Base-by-base conservation (phyloP, 2,888 invertebrate species). In the Trissonchulus latispiculum region DNA sequence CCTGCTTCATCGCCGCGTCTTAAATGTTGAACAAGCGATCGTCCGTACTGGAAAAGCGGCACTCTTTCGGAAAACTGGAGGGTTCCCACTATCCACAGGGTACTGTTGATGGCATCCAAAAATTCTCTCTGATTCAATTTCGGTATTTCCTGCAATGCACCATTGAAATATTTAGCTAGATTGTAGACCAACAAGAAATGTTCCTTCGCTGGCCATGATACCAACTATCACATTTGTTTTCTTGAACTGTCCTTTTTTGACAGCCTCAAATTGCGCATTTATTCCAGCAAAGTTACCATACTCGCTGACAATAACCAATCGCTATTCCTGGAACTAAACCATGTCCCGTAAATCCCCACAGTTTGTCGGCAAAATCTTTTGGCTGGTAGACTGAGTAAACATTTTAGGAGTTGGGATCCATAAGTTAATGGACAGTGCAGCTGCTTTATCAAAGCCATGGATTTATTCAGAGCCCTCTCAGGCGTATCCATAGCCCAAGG, bases 401-500 rank as follows among this genome's bases (percentile, higher is more conserved):
- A 82, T 15, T 67, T 37, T 23, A 79, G 3, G 2, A n/a, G 61
- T 8, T 90, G 86, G 72, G 67, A 73, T 64, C 92, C 84, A 79
- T 90, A 85, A 32, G 90, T 89, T 33, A 90, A 89, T 83, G 92
- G 93, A 83, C 94, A 94, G 76, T 90, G 91, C 80, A 92, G 91
- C 81, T 93, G 91, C 76, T 90, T 90, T 2, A 94, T 90, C 72
- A 96, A 86, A 48, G 89, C 88, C 77, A 89, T 88, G 1, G 91
- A 93, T 77, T 95, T 91, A 78, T 90, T 89, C 72, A 80, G 89
- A 0, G 85, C 85, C 79, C 90, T 88, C 81, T 92, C 91, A 2
- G 90, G 91, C 18, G 91, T 90, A 90, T 95, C 92, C 85, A 90
- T 92, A 81, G 93, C 93, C 96, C 96, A 97, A 0, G 93, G 93